These are phyloP conservation scores for Athene cunicularia DNA, from an alignment of 2,113 vertebrate species.

Conservation along the genomic window DNA sequence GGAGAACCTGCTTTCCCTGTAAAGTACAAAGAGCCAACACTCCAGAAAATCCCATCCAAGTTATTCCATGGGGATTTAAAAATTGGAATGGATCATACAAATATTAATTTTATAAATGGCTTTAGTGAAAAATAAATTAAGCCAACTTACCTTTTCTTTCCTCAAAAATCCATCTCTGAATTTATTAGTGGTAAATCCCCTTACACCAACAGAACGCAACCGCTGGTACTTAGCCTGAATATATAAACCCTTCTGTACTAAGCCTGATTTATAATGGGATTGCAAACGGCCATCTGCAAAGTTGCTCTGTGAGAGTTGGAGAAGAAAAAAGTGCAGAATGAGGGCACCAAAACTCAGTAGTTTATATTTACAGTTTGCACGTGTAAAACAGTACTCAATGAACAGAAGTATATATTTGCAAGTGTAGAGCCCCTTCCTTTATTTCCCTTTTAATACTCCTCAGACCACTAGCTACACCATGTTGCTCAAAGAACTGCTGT, in stretches of 20 bases:
- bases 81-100: neutral
- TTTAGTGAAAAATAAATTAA: conserved; percentile 35
- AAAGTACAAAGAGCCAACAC: neutral
- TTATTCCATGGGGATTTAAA: neutral
- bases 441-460: neutral
- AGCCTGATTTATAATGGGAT: conserved; percentile 70
- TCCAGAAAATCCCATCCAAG: neutral
- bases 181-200: conserved; percentile 78
- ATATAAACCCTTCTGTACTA: conserved; percentile 77
- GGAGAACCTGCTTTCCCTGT: neutral
- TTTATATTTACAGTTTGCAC: neutral
- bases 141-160: conserved; percentile 76
- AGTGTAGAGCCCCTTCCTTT: neutral
- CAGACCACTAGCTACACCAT: neutral
- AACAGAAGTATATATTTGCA: neutral
- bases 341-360: neutral
- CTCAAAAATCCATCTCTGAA: conserved; percentile 76
- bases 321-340: neutral
- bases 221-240: conserved; percentile 82
- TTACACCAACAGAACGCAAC: conserved; percentile 74
- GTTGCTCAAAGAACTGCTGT: neutral
- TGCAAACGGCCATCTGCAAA: conserved; percentile 69
- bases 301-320: conserved; percentile 62
- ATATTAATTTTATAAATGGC: neutral
- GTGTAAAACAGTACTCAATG: neutral